Evolutionary conservation across 2,113 vertebrate species (phyloP).

Genomic region (Parus major): DNA sequence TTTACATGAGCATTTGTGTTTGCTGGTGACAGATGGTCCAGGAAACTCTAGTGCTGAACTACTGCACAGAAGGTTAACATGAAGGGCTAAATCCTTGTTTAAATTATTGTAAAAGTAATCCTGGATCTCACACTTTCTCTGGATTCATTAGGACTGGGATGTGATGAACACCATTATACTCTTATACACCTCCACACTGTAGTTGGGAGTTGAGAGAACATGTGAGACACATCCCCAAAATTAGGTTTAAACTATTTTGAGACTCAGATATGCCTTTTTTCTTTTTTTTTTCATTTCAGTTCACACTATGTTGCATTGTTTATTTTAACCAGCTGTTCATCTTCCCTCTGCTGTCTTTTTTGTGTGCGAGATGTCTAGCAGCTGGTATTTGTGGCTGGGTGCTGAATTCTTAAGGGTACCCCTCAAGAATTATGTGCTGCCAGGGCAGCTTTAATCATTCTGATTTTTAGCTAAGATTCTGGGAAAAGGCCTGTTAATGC

Average conservation of each 20-base stretch:
- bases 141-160: background rate
- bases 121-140: background rate
- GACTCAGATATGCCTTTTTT: background rate
- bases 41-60: background rate
- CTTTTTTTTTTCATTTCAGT: background rate
- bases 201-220: background rate
- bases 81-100: background rate
- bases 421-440: background rate
- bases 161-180: background rate
- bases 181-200: background rate
- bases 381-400: background rate
- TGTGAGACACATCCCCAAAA: background rate
- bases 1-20: background rate
- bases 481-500: background rate
- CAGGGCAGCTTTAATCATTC: background rate
- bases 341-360: background rate
- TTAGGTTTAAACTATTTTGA: background rate
- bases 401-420: background rate
- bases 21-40: slow-evolving; percentile 20
- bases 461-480: background rate
- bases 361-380: background rate
- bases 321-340: slow-evolving; percentile 2
- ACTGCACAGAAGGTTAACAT: background rate
- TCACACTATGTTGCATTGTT: background rate
- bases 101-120: background rate